Conservation (phyloP, 1,140 invertebrate genomes). For the Condylostylus longicornis region DNA sequence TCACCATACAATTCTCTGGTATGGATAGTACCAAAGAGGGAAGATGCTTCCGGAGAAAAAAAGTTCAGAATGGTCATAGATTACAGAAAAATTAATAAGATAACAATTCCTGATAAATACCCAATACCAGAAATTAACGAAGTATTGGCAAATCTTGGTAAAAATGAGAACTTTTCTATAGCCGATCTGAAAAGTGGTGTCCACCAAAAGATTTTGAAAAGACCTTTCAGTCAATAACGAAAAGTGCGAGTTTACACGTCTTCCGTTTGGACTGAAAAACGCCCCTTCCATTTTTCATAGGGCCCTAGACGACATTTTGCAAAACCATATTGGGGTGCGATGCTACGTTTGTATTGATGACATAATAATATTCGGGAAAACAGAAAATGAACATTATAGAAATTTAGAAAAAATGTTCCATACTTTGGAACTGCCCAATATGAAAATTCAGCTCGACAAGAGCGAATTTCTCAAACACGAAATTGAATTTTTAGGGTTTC, state of each 20-base stretch:
- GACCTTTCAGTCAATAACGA: not conserved
- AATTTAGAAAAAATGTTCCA: constrained; percentile 1
- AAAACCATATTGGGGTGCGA: not conserved
- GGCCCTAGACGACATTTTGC: not conserved
- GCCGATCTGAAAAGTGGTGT: constrained; percentile 23
- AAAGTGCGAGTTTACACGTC: not conserved
- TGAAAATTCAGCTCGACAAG: constrained; percentile 1
- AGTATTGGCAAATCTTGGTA: constrained; percentile 27
- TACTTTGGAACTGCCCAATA: not conserved
- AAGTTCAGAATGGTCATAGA: constrained; percentile 15
- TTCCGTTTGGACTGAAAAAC: not conserved
- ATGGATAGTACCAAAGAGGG: constrained; percentile 1
- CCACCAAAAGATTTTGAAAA: constrained; percentile 1
- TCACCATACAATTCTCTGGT: constrained; percentile 2
- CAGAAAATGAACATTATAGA: not conserved
- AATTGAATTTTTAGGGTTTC: not conserved
- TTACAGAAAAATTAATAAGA: constrained; percentile 15
- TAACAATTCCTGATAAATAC: constrained; percentile 26
- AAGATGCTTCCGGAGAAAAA: not conserved
- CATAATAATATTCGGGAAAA: not conserved
- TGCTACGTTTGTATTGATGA: constrained; percentile 1
- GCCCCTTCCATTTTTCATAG: not conserved
- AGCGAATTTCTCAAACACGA: not conserved
- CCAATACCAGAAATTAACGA: constrained; percentile 35
- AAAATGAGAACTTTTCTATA: constrained; percentile 24